Percentiles rank a stretch among this genome's conserved stretches.
These are phyloP conservation scores for Agapornis roseicollis DNA, from an alignment of 2,113 vertebrate genomes.

Conservation along the genomic window DNA sequence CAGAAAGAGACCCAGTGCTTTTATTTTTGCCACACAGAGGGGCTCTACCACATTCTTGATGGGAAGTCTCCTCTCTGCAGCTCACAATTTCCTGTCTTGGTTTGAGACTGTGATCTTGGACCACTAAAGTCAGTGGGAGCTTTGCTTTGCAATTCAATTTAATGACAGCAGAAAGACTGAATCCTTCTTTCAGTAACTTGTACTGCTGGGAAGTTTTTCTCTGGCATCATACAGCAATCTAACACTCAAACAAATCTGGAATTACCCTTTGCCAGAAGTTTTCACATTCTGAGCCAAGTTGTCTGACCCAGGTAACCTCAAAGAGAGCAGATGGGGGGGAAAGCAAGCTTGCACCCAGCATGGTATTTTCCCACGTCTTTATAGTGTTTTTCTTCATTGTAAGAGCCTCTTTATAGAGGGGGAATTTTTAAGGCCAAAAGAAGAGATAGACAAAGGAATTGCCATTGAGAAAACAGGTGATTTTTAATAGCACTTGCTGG, in stretches of 20 bases:
- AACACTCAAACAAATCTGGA: background rate
- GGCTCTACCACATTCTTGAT: background rate
- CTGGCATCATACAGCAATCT: background rate
- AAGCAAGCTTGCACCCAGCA: background rate
- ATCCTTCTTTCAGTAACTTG: background rate
- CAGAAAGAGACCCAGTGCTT: background rate
- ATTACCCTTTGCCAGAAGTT: background rate
- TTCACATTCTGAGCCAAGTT: background rate
- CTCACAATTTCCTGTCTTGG: background rate
- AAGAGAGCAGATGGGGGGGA: background rate
- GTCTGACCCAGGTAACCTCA: background rate
- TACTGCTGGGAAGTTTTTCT: background rate
- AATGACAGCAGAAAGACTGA: background rate
- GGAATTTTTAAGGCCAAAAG: background rate
- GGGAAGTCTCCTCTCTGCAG: rapidly evolving
- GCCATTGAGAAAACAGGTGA: background rate
- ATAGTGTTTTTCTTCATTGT: background rate
- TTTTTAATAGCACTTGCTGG: background rate
- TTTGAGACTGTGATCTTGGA: background rate
- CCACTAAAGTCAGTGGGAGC: background rate
- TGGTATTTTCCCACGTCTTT: background rate
- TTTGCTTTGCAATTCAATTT: slow-evolving; percentile 2
- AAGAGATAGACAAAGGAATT: background rate
- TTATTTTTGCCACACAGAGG: background rate
- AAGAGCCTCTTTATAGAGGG: background rate